phyloP scores from a whole-genome alignment of 2,113 vertebrate species.

The Bufo bufo region DNA sequence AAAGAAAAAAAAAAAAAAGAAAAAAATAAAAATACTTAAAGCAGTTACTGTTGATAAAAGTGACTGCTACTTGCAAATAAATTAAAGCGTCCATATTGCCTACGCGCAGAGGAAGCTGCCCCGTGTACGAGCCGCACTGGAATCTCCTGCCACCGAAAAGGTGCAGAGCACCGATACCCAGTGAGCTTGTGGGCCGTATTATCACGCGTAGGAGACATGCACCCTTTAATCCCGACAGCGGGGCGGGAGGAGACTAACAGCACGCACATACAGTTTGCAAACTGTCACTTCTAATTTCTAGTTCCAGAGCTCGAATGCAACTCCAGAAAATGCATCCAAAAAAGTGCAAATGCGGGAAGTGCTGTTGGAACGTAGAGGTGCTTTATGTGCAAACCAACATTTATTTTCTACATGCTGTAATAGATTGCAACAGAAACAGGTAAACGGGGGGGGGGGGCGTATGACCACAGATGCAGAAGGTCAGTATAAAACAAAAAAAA shows the following conservation, averaged over 20 bases:
- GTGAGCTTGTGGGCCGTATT: background rate
- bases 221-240: background rate
- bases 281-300: background rate
- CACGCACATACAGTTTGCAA: conserved; percentile 6
- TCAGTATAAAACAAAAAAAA: conserved; percentile 17
- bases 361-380: background rate
- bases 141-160: background rate
- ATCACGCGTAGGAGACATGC: background rate
- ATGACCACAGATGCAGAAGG: background rate
- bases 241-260: background rate
- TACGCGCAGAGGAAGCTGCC: background rate
- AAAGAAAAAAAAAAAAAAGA: conserved; percentile 27
- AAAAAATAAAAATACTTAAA: conserved; percentile 23
- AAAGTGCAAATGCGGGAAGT: background rate
- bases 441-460: background rate
- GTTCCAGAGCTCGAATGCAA: background rate
- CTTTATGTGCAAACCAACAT: background rate
- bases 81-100: background rate
- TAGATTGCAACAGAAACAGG: background rate
- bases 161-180: background rate
- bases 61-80: conserved; percentile 22
- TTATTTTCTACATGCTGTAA: conserved; percentile 42
- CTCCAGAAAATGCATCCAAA: conserved; percentile 4
- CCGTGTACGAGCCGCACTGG: background rate
- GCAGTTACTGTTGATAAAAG: conserved; percentile 33